phyloP scores from a whole-genome alignment of 2,888 invertebrate species.

The Meiosimyza decipiens region DNA sequence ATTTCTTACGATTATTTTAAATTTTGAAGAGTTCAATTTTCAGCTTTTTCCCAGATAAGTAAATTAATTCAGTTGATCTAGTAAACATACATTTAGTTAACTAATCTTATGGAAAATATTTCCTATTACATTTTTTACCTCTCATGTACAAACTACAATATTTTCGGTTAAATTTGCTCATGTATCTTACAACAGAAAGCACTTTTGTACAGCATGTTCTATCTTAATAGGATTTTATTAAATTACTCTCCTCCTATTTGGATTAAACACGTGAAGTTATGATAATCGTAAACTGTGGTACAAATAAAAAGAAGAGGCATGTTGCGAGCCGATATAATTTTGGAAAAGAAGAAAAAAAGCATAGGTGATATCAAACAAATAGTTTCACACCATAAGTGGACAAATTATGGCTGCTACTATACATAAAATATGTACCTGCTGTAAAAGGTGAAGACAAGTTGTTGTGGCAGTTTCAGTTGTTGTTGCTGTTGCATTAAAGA shows the following conservation, averaged over 20 bases:
- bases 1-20: too few relatives aligned
- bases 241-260: slow-evolving; percentile 59
- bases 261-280: slow-evolving; percentile 41
- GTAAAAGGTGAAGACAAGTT: slow-evolving; percentile 26
- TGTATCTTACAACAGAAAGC: too few relatives aligned
- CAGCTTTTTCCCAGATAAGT: too few relatives aligned
- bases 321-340: slow-evolving; percentile 11
- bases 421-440: background rate
- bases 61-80: too few relatives aligned
- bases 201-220: background rate
- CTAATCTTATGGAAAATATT: too few relatives aligned
- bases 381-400: slow-evolving; percentile 26
- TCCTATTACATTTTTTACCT: too few relatives aligned
- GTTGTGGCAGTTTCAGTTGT: background rate
- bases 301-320: slow-evolving; percentile 15
- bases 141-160: too few relatives aligned
- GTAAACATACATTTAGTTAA: too few relatives aligned
- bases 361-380: slow-evolving; percentile 21
- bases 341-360: background rate
- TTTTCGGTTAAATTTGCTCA: too few relatives aligned
- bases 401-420: too few relatives aligned
- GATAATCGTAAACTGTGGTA: slow-evolving; percentile 16
- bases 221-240: slow-evolving; percentile 58
- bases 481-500: too few relatives aligned
- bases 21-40: too few relatives aligned